Conservation (phyloP, 1,140 invertebrate species). For the Acyrthosiphon pisum region DNA sequence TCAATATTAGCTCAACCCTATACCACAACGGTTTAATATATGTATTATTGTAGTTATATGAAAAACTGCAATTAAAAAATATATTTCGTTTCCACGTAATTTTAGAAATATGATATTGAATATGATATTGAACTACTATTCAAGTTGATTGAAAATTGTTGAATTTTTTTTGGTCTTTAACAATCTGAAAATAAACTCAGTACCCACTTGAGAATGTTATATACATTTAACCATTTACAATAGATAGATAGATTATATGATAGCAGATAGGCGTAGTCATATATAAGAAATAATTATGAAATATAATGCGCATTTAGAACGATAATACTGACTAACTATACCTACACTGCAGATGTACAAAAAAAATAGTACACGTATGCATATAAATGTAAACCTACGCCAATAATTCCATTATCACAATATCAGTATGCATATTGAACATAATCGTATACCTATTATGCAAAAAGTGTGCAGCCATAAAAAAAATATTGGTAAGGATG, state of each 20-base stretch:
- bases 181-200: not conserved
- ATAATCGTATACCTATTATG: not conserved
- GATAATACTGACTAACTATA: not conserved
- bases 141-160: not conserved
- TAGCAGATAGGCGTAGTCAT: not conserved
- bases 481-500: not conserved
- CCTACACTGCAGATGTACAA: not conserved
- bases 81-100: not conserved
- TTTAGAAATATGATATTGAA: not conserved
- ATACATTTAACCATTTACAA: not conserved
- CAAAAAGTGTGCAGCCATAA: not conserved
- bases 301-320: not conserved
- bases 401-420: not conserved
- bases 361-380: not conserved
- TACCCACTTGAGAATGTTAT: not conserved
- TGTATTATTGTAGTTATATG: not conserved
- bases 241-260: not conserved
- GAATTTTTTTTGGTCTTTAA: not conserved
- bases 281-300: not conserved
- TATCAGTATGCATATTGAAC: not conserved
- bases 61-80: not conserved
- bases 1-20: slow-evolving; percentile 19
- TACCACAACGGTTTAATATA: not conserved
- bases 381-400: not conserved
- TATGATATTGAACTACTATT: not conserved